Evolutionary conservation across 2,888 invertebrate species (phyloP), one percentile per base, ranked within the genome.

Genomic region (Teinopalpus imperialis): DNA sequence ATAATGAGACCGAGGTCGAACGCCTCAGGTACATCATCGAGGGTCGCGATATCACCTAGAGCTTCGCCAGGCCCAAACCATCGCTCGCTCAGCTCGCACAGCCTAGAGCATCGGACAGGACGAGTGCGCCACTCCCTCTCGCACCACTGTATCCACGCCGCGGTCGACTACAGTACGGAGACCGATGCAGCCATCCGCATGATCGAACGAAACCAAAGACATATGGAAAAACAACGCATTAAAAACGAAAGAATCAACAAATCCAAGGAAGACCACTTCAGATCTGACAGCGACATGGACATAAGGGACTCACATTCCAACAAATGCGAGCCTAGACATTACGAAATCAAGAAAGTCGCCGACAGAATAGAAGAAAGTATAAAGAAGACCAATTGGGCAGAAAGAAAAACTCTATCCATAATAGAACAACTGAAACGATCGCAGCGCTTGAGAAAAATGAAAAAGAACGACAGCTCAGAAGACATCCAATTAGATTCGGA

Each of bases 141-240:
- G 3, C 88, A 87, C 61, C 88, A 88, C 69, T 87, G 87, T 65
- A 74, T 87, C 21, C 81, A 77, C 62, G 78, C 66, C 43, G 71
- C 66, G 29, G 71, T 76, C 48, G 91, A 91, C 70, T 92, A 92
- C 71, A 86, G 75, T 65, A 90, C 91, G 1, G 91, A 92, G 65
- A 91, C 91, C 9, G 91, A 91, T 57, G 91, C 91, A 43, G 89
- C 74, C 50, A 87, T 82, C 52, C 88, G 83, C 67, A 90, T 82
- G 81, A 89, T 91, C 61, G 91, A 91, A 60, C 89, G 81, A 75
- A 92, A 89, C 90, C 91, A 73, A 80, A 87, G 73, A 74, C 91
- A 72, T 62, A 81, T 91, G 54, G 91, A 92, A 62, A 90, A 90
- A 59, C 90, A 90, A 58, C 87, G 90, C 26, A 72, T 90, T 35